A percentile compares a stretch with the other conserved stretches of the same genome.
Evolutionary conservation across 2,888 invertebrate species (phyloP).

Genomic region (Hirtodrosophila cameraria): DNA sequence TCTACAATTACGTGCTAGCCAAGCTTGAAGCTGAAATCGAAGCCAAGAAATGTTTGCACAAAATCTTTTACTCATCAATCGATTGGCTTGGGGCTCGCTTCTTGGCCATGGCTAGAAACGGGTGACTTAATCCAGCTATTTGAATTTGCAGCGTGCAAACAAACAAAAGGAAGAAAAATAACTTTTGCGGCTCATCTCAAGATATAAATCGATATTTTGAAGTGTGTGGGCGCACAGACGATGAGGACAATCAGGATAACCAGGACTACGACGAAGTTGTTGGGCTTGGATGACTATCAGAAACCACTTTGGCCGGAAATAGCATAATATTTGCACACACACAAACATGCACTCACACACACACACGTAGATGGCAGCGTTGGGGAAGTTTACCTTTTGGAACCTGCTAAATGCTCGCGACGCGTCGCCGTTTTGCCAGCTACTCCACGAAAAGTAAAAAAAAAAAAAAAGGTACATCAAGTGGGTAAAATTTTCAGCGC

Average conservation of each 20-base stretch:
- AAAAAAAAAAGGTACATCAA: conserved; percentile 29
- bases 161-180: conserved; percentile 39
- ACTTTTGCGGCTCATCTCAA: conserved; percentile 36
- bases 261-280: conserved; percentile 15
- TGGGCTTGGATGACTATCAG: conserved; percentile 67
- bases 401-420: conserved; percentile 57
- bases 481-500: conserved; percentile 36
- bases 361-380: conserved; percentile 3
- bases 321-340: conserved; percentile 71
- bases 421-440: conserved; percentile 27
- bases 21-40: conserved; percentile 11
- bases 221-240: conserved; percentile 38
- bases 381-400: conserved; percentile 27
- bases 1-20: conserved; percentile 39
- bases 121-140: conserved; percentile 49
- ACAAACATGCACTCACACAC: conserved; percentile 16
- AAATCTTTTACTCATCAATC: conserved; percentile 45
- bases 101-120: conserved; percentile 19
- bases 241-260: conserved; percentile 10
- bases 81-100: conserved; percentile 22
- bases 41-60: background rate
- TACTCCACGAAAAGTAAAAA: conserved; percentile 4
- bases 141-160: conserved; percentile 49
- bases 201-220: conserved; percentile 68
- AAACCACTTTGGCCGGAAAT: conserved; percentile 71